Evolutionary conservation across 2,113 vertebrate genomes (phyloP), one percentile per base, ranked within the genome.

Genomic region (Notiomystis cincta): DNA sequence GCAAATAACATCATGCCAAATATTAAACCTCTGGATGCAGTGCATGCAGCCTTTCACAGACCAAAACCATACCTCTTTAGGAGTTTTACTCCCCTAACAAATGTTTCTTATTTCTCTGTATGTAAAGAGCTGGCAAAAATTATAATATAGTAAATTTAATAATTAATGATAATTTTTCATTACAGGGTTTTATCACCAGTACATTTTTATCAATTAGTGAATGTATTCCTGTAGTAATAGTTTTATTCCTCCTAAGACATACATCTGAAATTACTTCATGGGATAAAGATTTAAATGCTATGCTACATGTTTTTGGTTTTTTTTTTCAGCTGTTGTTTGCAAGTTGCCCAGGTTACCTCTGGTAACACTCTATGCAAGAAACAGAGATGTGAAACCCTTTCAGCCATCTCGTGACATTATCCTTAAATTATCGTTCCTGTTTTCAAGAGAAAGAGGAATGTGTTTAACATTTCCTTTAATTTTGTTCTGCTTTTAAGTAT

Each of bases 121-220:
- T 93, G 76, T 78, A 93, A 96, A 97, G 82, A 87, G n/a, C 17
- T 87, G 76, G 73, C 66, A 92, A 95, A 96, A 95, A 97, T 96
- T 80, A 94, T 77, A 70, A 61, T 48, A 69, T 15, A 90, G 45
- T 19, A 64, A 56, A 87, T 82, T 53, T 79, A 92, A 96, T 94
- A 85, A 95, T 86, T 58, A 91, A 70, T 87, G 13, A 47, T 23
- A 13, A 76, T 88, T 82, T 97, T 95, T 81, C 92, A 66, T 91
- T 83, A 50, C 73, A 73, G 61, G 71, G 24, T 66, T 94, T 94
- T 92, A 93, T 95, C 66, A 79, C 64, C 30, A 22, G 90, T 85
- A 35, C 28, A 61, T 96, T 96, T 97, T 98, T 77, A 97, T 76
- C 81, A 96, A 71, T 45, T 93, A 86, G 58, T 87, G 48, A 42